phyloP scores from a whole-genome alignment of 2,113 vertebrate genomes.

The Toxotes chatareus region DNA sequence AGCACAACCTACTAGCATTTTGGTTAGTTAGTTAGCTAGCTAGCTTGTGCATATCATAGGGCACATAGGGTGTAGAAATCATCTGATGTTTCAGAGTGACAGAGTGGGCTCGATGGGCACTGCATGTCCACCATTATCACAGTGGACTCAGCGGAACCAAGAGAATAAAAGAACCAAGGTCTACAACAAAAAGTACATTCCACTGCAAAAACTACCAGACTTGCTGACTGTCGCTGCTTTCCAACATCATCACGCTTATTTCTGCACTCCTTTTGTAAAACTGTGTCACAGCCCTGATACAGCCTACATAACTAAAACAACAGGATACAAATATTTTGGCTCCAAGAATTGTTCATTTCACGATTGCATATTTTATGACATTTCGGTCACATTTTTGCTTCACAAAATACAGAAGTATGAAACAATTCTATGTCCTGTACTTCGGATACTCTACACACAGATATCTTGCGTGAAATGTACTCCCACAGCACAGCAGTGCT shows the following conservation, averaged over 20 bases:
- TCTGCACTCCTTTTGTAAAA: not conserved
- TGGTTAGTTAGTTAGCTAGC: constrained; percentile 56
- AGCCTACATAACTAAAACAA: not conserved
- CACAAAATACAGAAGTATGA: not conserved
- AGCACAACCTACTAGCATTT: constrained; percentile 37
- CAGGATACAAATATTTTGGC: not conserved
- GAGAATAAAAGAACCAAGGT: not conserved
- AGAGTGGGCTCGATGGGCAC: not conserved
- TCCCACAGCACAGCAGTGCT: not conserved
- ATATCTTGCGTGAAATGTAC: not conserved
- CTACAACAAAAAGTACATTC: not conserved
- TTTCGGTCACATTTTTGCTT: not conserved
- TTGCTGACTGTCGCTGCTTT: not conserved
- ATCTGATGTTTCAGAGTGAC: not conserved
- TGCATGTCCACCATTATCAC: not conserved
- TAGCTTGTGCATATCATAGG: constrained; percentile 32
- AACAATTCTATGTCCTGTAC: not conserved
- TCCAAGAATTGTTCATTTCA: not conserved
- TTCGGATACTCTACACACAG: not conserved
- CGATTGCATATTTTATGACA: constrained; percentile 4
- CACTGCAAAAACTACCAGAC: not conserved
- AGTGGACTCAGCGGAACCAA: not conserved
- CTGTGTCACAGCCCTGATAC: not conserved
- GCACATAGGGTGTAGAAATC: constrained; percentile 40
- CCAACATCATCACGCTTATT: not conserved